Evolutionary conservation across 1,140 invertebrate species (phyloP), one percentile per base, ranked within the genome.

Genomic region (Popillia japonica): DNA sequence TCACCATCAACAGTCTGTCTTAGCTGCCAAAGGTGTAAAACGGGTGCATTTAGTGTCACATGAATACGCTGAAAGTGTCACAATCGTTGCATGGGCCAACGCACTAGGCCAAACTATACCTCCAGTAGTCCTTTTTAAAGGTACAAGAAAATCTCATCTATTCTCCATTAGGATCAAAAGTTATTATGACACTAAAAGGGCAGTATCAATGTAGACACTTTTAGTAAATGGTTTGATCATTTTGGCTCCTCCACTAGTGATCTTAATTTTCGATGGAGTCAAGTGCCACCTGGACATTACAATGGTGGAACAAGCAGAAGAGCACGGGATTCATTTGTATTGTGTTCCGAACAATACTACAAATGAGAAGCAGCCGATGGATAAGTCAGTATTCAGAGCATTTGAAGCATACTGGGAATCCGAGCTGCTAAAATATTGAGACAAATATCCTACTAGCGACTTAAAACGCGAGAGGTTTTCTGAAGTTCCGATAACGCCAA

Each of bases 31-130:
- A 80, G 40, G 44, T 77, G 75, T 81, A 81, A 82, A 80, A 81
- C 40, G 82, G 72, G 80, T 85, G 11, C 82, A 82, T 80, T 44
- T 78, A 64, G 44, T 83, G 9, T 80, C 79, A 10, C 59, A 75
- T 10, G 83, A 86, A 82, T 81, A 84, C 74, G 81, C 77, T 42
- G 78, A 83, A 80, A 84, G 81, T 76, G 81, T 84, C n/a, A 86
- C 84, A 34, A 79, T 85, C 55, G 82, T 85, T 23, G 82, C 80
- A 3, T 85, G 83, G 81, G 82, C 78, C 8, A 87, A 85, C 83
- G 85, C 84, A 48, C 8, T 83, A 14, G 86, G 84, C 41, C 22
- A 79, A 2, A 77, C 77, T 68, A 82, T 87, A 59, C 83, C 85
- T 3, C 84, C 84, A 22, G 84, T 83, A 81, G 82, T 86, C 23